Conservation (phyloP, 2,888 invertebrate species). For the Drosophila kanekoi region DNA sequence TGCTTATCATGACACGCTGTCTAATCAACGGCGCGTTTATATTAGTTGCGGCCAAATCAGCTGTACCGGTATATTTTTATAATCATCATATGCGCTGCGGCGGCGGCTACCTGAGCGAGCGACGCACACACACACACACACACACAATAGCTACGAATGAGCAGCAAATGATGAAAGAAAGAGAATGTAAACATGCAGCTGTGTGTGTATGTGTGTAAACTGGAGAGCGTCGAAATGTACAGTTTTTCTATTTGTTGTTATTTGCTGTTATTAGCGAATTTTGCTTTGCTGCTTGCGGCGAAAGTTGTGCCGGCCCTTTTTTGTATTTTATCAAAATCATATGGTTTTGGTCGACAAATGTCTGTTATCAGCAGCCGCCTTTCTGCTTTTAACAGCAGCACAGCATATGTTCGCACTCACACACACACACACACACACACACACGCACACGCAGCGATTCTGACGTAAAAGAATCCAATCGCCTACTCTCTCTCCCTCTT, state of each 20-base stretch:
- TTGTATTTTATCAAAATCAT: slow-evolving; percentile 70
- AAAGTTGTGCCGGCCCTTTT: slow-evolving; percentile 50
- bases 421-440: slow-evolving; percentile 14
- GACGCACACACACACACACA: slow-evolving; percentile 10
- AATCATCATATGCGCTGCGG: slow-evolving; percentile 69
- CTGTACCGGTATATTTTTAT: slow-evolving; percentile 76
- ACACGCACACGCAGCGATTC: background rate
- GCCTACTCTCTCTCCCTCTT: slow-evolving; percentile 18
- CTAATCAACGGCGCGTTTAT: slow-evolving; percentile 53
- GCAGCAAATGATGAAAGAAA: slow-evolving; percentile 20
- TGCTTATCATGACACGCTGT: slow-evolving; percentile 44
- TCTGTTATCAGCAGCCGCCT: slow-evolving; percentile 39
- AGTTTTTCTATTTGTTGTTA: slow-evolving; percentile 51
- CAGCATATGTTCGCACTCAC: slow-evolving; percentile 66
- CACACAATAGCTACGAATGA: slow-evolving; percentile 13
- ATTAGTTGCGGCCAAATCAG: slow-evolving; percentile 74
- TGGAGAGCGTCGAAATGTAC: slow-evolving; percentile 52
- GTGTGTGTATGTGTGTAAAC: slow-evolving; percentile 7
- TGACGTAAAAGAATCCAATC: slow-evolving; percentile 53
- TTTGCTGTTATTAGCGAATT: slow-evolving; percentile 23
- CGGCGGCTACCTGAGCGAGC: slow-evolving; percentile 48
- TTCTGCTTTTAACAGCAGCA: slow-evolving; percentile 22
- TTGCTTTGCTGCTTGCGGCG: slow-evolving; percentile 36
- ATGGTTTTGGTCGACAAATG: slow-evolving; percentile 49
- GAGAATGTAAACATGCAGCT: slow-evolving; percentile 11